Evolutionary conservation across 2,797 vertebrate genomes (phyloP), one percentile per base, ranked within the genome.

Genomic region (Gadopsis bispinosus): DNA sequence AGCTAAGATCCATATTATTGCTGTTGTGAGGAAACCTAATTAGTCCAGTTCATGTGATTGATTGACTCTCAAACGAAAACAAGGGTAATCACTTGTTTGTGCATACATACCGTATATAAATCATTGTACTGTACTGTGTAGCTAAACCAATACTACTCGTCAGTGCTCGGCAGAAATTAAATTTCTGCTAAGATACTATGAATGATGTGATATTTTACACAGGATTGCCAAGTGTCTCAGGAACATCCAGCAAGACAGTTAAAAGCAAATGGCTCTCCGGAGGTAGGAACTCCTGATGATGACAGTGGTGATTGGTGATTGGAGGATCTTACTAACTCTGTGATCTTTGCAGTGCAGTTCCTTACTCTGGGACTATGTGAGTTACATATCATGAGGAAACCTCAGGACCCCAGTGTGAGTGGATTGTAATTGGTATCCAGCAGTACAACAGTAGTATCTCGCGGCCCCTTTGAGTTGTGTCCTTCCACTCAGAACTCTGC

Each of bases 371-470:
- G 54, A 53, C 66, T 16, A 51, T 66, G 58, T 0, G 11, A 81
- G 81, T 75, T 84, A 41, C 1, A 6, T 31, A 83, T 80, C 73
- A 31, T 16, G 59, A 58, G 75, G 75, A 81, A 68, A 81, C 89
- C 75, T 87, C 59, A 41, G 53, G 55, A 71, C 63, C 76, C 75
- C 48, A 37, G 56, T 71, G 84, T 73, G 86, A 87, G 80, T 51
- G 67, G 61, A 69, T 80, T 70, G 83, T 90, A 89, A 91, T 85
- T 89, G 86, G 83, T 83, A 83, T 84, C 87, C 79, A 67, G 82
- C 73, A 65, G 78, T 54, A 80, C 29, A 61, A 74, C 43, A 56
- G 65, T 26, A 31, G 73, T 84, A 29, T 81, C 39, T 75, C 54
- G 50, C 22, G 67, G 56, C 79, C 31, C 77, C 53, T 72, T 82